Conservation (phyloP, 2,797 vertebrate species). For the Arctocebus calabarensis region DNA sequence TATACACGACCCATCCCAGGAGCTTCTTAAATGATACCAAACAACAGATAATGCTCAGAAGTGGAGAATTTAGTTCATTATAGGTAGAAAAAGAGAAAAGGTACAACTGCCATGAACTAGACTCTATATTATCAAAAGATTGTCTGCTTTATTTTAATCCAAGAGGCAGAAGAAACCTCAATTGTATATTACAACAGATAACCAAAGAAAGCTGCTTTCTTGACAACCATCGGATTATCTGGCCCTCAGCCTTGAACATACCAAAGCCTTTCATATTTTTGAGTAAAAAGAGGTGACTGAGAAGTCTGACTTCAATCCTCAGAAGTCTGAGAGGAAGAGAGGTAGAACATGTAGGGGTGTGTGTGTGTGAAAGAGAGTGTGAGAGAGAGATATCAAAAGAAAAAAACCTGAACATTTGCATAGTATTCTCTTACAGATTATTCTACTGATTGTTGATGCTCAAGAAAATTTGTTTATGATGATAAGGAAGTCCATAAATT, state of each 20-base stretch:
- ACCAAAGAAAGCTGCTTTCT: constrained; percentile 29
- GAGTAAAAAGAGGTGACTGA: background rate
- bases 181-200: background rate
- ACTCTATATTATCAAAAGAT: background rate
- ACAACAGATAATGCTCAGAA: background rate
- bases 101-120: background rate
- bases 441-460: background rate
- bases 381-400: background rate
- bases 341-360: background rate
- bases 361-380: background rate
- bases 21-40: background rate
- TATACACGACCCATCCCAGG: background rate
- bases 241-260: background rate
- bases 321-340: background rate
- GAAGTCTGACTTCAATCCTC: background rate
- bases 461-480: background rate
- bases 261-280: background rate
- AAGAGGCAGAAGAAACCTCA: background rate
- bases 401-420: background rate
- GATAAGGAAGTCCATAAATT: constrained; percentile 26
- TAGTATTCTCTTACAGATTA: background rate
- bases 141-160: background rate
- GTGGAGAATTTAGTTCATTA: background rate
- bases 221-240: background rate
- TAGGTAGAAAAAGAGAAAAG: background rate